phyloP scores from a whole-genome alignment of 2,113 vertebrate species.

The Eolophus roseicapilla region DNA sequence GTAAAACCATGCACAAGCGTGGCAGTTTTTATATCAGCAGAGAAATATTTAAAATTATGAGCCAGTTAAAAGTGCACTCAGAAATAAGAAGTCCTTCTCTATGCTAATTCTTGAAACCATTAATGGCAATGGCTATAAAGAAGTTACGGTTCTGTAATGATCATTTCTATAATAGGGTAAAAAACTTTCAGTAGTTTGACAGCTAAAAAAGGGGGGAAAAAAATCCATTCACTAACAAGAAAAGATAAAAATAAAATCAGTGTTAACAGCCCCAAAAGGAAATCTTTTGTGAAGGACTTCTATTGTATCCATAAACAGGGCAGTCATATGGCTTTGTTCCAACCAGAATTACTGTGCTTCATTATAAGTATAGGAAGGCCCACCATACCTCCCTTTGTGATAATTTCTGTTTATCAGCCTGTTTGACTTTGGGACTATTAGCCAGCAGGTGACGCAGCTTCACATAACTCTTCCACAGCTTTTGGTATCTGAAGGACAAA shows the following conservation, averaged over 20 bases:
- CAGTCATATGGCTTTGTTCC: background rate
- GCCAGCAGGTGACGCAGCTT: slow-evolving; percentile 97
- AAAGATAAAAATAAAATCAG: slow-evolving; percentile 25
- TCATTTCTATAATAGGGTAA: background rate
- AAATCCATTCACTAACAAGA: background rate
- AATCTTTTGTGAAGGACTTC: background rate
- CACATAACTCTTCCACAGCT: slow-evolving; percentile 98
- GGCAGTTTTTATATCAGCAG: background rate
- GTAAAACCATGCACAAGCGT: background rate
- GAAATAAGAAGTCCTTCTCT: background rate
- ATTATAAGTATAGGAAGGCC: background rate
- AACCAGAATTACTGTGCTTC: background rate
- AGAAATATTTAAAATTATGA: slow-evolving; percentile 20
- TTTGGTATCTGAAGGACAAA: slow-evolving; percentile 89
- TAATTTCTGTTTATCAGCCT: slow-evolving; percentile 97
- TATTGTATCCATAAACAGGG: background rate
- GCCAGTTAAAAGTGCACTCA: background rate
- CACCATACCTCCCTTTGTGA: slow-evolving; percentile 91
- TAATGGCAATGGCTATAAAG: background rate
- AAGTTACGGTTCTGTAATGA: background rate
- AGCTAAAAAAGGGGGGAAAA: background rate
- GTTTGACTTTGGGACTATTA: slow-evolving; percentile 98
- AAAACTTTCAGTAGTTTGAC: background rate
- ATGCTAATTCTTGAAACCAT: slow-evolving; percentile 3
- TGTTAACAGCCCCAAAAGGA: background rate